Percentiles rank a stretch among this genome's conserved stretches.
Conservation (phyloP, 2,797 vertebrate genomes). For the Sebastolobus altivelis region DNA sequence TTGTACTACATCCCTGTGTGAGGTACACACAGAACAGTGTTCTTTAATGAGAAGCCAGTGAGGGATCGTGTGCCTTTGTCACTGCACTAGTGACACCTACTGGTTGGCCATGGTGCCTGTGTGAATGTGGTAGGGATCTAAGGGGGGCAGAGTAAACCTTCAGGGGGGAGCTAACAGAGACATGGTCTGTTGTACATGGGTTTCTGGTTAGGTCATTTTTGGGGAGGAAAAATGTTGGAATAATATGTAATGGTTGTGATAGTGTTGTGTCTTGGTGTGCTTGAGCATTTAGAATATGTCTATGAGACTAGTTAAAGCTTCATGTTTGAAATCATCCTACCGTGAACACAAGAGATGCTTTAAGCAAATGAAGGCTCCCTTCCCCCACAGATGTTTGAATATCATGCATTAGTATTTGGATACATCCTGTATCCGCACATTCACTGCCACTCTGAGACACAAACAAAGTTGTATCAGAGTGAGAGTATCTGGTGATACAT, state of each 20-base stretch:
- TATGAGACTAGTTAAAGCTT: neutral
- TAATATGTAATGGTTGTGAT: neutral
- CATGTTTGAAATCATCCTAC: neutral
- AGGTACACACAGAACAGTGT: too few relatives aligned
- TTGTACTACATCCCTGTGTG: too few relatives aligned
- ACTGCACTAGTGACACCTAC: too few relatives aligned
- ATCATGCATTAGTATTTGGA: slow-evolving; percentile 3
- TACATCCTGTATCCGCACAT: neutral
- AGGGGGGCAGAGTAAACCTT: too few relatives aligned
- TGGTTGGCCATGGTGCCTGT: too few relatives aligned
- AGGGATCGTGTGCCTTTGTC: too few relatives aligned
- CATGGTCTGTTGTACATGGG: neutral
- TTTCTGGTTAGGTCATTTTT: neutral
- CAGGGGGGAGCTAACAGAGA: neutral
- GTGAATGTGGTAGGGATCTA: too few relatives aligned
- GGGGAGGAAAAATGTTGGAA: neutral
- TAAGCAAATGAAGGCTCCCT: slow-evolving; percentile 1
- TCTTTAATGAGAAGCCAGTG: too few relatives aligned
- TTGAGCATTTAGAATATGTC: neutral
- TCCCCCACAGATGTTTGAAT: slow-evolving; percentile 7
- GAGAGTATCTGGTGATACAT: neutral
- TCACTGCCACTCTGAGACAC: neutral
- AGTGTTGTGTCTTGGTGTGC: neutral
- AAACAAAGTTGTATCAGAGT: neutral
- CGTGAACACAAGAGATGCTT: neutral